phyloP scores from a whole-genome alignment of 2,888 invertebrate species.

The Conchocele bisecta region DNA sequence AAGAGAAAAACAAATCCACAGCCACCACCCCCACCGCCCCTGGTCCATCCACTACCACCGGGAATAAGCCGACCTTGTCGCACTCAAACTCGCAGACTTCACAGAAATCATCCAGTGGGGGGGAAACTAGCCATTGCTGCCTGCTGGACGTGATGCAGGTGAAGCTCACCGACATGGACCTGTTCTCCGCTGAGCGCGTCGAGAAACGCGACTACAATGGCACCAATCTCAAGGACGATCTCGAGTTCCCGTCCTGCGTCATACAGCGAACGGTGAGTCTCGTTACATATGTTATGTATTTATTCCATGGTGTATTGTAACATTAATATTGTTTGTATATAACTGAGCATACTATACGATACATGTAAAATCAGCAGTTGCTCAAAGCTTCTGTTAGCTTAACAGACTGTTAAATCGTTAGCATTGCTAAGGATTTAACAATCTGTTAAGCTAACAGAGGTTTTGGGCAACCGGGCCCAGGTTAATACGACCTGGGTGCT shows the following conservation, averaged over 20 bases:
- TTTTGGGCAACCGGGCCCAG: too few species aligned
- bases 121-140: conserved; percentile 81
- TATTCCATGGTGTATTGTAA: too few species aligned
- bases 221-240: conserved; percentile 59
- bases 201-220: conserved; percentile 64
- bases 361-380: too few species aligned
- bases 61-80: not conserved
- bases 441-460: too few species aligned
- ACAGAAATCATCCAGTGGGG: not conserved
- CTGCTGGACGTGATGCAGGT: conserved; percentile 90
- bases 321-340: too few species aligned
- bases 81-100: not conserved
- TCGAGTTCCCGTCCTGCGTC: conserved; percentile 80
- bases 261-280: conserved; percentile 76
- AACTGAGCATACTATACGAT: too few species aligned
- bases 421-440: too few species aligned
- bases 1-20: not conserved
- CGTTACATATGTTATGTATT: too few species aligned
- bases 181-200: conserved; percentile 87
- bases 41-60: not conserved
- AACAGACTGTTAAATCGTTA: too few species aligned
- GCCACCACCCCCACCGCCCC: not conserved
- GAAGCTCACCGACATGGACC: conserved; percentile 89
- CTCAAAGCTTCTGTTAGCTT: too few species aligned
- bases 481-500: too few species aligned